Conservation (phyloP, 2,797 vertebrate genomes). For the Spinibarbus caldwelli region DNA sequence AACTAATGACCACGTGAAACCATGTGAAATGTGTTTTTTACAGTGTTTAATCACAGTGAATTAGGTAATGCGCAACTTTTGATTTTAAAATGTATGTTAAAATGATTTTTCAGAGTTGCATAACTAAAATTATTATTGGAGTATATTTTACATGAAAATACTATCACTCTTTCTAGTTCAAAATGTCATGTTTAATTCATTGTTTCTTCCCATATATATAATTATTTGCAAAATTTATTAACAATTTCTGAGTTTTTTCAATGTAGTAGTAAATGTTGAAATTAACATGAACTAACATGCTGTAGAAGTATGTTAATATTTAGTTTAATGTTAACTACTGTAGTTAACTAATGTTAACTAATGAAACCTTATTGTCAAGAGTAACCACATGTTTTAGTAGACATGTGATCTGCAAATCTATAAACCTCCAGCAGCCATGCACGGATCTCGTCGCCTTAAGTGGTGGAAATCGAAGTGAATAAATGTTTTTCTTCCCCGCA, state of each 20-base stretch:
- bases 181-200: not conserved
- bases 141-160: too few relatives aligned
- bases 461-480: conserved; percentile 48
- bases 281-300: not conserved
- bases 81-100: too few relatives aligned
- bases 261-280: not conserved
- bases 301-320: not conserved
- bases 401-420: conserved; percentile 17
- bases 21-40: too few relatives aligned
- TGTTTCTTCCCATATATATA: not conserved
- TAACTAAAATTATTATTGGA: too few relatives aligned
- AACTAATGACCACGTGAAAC: too few relatives aligned
- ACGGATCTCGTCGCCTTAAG: conserved; percentile 28
- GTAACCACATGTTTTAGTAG: not conserved
- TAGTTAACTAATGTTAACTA: not conserved
- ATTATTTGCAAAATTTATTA: not conserved
- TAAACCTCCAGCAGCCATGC: conserved; percentile 16
- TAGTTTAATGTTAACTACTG: not conserved
- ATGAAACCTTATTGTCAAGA: not conserved
- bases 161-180: too few relatives aligned
- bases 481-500: conserved; percentile 62
- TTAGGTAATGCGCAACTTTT: too few relatives aligned
- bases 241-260: not conserved
- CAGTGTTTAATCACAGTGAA: too few relatives aligned
- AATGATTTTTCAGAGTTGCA: too few relatives aligned